Evolutionary conservation across 2,113 vertebrate species (phyloP), one percentile per base, ranked within the genome.

Genomic region (Turdus rufiventris): DNA sequence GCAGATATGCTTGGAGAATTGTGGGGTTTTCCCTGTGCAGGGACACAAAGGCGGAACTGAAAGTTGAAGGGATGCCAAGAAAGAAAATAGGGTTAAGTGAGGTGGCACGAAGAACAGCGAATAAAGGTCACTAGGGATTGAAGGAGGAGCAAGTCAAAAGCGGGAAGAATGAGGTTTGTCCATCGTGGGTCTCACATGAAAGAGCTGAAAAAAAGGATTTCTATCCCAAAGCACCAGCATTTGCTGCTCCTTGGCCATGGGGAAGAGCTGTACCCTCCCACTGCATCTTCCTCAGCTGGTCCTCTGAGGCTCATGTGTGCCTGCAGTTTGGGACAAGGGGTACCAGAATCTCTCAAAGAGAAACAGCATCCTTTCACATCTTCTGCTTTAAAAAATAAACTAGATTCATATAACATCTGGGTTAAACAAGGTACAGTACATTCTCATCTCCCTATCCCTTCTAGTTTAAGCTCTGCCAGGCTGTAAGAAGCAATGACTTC

Each of bases 1-100:
- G 65, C 65, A 96, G 89, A 95, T 96, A 97, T 73, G 89, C 79
- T 91, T 74, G 40, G 75, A 93, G 71, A 83, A 88, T 50, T 77
- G 71, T 67, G 53, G 17, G 9, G 3, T 88, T 86, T 91, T 84
- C 92, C 40, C 90, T 81, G 36, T 38, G 33, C 18, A 29, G 53
- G 61, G 85, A 93, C 78, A 80, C 36, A 88, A 66, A 90, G 62
- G 58, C 20, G 0, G 72, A 94, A 88, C 31, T 71, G 56, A 77
- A 90, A 88, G 48, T 0, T 84, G 79, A 95, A 85, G 45, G 10
- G 33, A 88, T 81, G 91, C 85, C 83, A 93, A 65, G 28, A 70
- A 60, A 91, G 71, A 95, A 89, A 96, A 77, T 9, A 48, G 53
- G 63, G 92, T 77, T 88, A 83, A 73, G 51, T 1, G 7, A 86